Percentiles rank a stretch among this genome's conserved stretches.
Evolutionary conservation across 2,113 vertebrate genomes (phyloP).

Genomic region (Tapirus terrestris): DNA sequence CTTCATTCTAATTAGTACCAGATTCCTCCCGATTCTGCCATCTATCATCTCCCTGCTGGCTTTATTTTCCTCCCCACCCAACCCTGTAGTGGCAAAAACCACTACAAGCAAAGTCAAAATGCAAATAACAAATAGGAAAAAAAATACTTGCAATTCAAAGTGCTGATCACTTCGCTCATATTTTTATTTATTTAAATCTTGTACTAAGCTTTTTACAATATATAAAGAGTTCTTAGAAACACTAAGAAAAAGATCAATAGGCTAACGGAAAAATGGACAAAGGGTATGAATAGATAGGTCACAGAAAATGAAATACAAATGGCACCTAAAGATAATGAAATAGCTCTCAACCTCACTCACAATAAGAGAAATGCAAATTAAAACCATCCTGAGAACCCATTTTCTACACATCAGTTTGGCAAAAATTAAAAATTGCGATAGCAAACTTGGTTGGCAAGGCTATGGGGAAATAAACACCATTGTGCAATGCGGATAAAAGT

Average conservation of each 20-base stretch:
- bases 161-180: neutral
- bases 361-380: neutral
- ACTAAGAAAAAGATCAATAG: neutral
- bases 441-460: neutral
- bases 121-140: neutral
- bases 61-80: neutral
- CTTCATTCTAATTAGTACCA: neutral
- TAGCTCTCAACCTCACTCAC: neutral
- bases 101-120: neutral
- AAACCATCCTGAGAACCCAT: neutral
- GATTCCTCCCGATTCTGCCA: neutral
- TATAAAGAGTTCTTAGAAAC: neutral
- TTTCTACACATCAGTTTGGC: neutral
- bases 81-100: neutral
- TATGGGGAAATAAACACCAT: neutral
- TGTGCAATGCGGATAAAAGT: neutral
- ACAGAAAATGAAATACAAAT: neutral
- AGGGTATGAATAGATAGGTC: neutral
- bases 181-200: neutral
- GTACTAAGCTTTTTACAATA: neutral
- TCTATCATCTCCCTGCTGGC: neutral
- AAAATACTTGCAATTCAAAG: neutral
- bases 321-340: neutral
- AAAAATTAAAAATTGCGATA: neutral
- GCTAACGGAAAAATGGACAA: neutral